These are phyloP conservation scores for Mactromeris polynyma DNA, from an alignment of 2,888 invertebrate species.

Conservation along the genomic window DNA sequence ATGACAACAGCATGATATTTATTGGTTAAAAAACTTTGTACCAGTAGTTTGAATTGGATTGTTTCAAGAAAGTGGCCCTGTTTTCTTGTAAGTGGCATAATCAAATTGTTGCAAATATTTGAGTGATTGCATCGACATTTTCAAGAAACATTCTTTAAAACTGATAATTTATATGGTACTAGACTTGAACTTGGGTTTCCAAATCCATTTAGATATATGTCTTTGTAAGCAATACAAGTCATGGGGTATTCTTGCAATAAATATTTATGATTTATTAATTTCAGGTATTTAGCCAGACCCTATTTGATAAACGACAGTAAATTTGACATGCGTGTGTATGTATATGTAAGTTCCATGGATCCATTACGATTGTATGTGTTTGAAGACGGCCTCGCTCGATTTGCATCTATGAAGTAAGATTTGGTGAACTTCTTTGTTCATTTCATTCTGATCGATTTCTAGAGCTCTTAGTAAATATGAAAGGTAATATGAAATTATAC, in stretches of 20 bases:
- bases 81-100: not conserved
- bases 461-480: no score
- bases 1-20: not conserved
- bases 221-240: no score
- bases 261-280: conserved; percentile 24
- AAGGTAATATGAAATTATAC: no score
- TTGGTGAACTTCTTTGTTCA: not conserved
- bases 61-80: not conserved
- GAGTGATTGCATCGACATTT: not conserved
- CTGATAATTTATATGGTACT: not conserved
- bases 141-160: not conserved
- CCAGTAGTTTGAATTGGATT: not conserved
- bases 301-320: conserved; percentile 94
- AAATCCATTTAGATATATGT: no score
- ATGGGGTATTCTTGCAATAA: not conserved
- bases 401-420: conserved; percentile 87
- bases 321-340: conserved; percentile 98
- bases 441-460: no score
- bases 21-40: not conserved
- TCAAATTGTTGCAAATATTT: not conserved
- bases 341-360: conserved; percentile 97
- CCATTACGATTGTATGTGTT: conserved; percentile 97
- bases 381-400: conserved; percentile 93
- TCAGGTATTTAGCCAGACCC: conserved; percentile 85
- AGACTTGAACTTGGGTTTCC: not conserved